Base-by-base conservation (phyloP, 1,140 invertebrate species). In the Drusus annulatus region DNA sequence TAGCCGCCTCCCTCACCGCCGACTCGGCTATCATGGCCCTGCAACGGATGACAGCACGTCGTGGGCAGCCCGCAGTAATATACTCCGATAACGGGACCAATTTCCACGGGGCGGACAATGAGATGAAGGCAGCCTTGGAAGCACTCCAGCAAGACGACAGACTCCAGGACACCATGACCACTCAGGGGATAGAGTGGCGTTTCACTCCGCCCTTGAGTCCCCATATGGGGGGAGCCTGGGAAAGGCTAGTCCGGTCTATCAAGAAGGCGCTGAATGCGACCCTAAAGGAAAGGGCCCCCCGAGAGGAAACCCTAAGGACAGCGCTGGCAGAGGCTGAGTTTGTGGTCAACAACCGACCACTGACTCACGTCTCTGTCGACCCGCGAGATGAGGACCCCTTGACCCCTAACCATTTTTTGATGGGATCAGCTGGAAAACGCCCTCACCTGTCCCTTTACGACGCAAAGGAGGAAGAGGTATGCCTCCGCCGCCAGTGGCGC, bases 201-300 rank as follows among this genome's bases (percentile, higher is more conserved):
- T 89, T 86, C 77, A 88, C 86, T 19, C 86, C 87, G 5, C 87
- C 88, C 0, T 50, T 71, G 17, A 84, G 84, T 0, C 86, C 87
- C 0, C 86, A 89, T 77, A 86, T 87, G 83, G 87, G 87, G 3
- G 87, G 87, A 2, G 84, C 84, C 0, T 90, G 88, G 88, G 88
- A 90, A 65, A 77, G 86, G 1, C 73, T 87, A 3, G 85, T 89
- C 2, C 82, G 86, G 1, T 83, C 83, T 1, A 85, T 87, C 0
- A 88, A 89, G 74, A 82, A 80, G 3, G 83, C 86, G 1, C 73
- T 89, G 0, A 21, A 80, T 0, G 52, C 79, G 0, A 80, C 78
- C 0, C 56, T 86, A 7, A 60, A 80, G 0, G 83, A 83, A 8
- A 52, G 83, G 16, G 25, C 60, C 4, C 83, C 84, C 0, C 62